phyloP scores from a whole-genome alignment of 2,797 vertebrate genomes.

The Pogonophryne albipinna region DNA sequence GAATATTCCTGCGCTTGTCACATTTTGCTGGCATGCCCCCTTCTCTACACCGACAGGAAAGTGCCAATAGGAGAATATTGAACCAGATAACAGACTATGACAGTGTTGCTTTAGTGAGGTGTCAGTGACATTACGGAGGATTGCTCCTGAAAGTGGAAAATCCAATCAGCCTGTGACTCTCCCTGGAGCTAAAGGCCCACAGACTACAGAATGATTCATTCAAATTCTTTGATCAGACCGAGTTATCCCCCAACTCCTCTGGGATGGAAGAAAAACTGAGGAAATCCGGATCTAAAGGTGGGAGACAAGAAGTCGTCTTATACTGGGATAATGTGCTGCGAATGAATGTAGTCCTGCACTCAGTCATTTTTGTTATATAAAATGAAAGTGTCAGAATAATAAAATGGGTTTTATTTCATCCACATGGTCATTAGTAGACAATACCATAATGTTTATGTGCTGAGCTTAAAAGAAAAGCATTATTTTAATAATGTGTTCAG shows the following conservation, averaged over 20 bases:
- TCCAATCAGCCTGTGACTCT: slow-evolving; percentile 76
- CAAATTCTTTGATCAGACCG: slow-evolving; percentile 69
- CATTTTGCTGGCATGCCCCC: slow-evolving; percentile 57
- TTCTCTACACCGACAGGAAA: slow-evolving; percentile 64
- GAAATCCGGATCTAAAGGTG: slow-evolving; percentile 38
- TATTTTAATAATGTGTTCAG: slow-evolving; percentile 3
- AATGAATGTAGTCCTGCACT: not conserved
- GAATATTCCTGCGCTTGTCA: slow-evolving; percentile 59
- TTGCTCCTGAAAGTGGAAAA: slow-evolving; percentile 76
- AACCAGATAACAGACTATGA: slow-evolving; percentile 71
- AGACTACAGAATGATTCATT: slow-evolving; percentile 71
- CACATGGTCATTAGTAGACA: slow-evolving; percentile 20
- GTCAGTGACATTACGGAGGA: slow-evolving; percentile 73
- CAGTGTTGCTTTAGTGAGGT: slow-evolving; percentile 70
- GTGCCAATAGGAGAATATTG: slow-evolving; percentile 73
- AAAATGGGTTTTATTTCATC: slow-evolving; percentile 25
- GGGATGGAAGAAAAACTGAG: slow-evolving; percentile 55
- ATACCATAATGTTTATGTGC: not conserved
- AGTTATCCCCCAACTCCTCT: slow-evolving; percentile 55
- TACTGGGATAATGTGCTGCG: not conserved
- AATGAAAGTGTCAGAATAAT: slow-evolving; percentile 34
- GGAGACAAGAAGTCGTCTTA: slow-evolving; percentile 33
- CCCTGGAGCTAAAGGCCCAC: slow-evolving; percentile 53
- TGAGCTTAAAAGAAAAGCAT: slow-evolving; percentile 9
- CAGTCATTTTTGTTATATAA: not conserved